Percentiles rank a stretch among this genome's conserved stretches.
phyloP scores from a whole-genome alignment of 2,797 vertebrate species.

The Acropternis orthonyx region DNA sequence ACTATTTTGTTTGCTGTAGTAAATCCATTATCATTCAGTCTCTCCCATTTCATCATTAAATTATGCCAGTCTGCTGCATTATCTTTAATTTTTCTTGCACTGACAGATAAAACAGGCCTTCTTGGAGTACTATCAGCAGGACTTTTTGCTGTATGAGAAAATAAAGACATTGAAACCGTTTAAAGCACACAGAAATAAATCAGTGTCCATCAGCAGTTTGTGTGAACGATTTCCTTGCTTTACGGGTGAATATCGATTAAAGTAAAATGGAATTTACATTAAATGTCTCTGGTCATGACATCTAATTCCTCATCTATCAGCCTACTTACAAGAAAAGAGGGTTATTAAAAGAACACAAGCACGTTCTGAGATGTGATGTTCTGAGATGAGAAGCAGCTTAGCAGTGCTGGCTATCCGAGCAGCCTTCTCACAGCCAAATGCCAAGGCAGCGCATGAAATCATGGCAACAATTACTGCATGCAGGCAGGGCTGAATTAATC shows the following conservation, averaged over 20 bases:
- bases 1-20: conserved; percentile 78
- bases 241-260: not conserved
- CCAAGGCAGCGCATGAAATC: rapidly evolving
- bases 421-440: not conserved
- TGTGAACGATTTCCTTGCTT: not conserved
- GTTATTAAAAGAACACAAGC: not conserved
- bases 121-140: conserved; percentile 65
- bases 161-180: not conserved
- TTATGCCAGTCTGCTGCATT: conserved; percentile 95
- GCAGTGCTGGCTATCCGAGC: not conserved
- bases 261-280: not conserved
- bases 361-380: not conserved
- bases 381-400: not conserved
- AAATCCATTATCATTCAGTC: conserved; percentile 83
- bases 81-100: conserved; percentile 89
- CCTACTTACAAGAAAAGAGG: not conserved
- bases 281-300: not conserved
- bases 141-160: conserved; percentile 37
- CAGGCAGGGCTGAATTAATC: too few species aligned
- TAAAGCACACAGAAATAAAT: not conserved
- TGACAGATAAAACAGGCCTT: conserved; percentile 83
- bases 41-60: conserved; percentile 89
- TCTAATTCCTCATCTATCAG: not conserved
- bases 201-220: not conserved
- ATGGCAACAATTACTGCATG: rapidly evolving